Evolutionary conservation across 2,797 vertebrate species (phyloP).

Genomic region (Benthosema pterotum): DNA sequence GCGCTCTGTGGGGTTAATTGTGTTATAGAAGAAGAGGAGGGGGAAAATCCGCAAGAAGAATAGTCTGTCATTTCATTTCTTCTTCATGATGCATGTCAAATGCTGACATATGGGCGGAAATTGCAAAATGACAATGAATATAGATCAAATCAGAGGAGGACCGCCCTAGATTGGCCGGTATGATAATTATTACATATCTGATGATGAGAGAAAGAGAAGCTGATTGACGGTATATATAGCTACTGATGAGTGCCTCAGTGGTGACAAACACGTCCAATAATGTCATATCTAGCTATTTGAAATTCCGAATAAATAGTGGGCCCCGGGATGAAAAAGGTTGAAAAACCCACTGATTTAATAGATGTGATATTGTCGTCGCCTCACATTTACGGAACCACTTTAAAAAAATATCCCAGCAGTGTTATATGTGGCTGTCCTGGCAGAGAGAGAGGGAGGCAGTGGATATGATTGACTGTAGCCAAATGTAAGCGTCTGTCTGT

Average conservation of each 20-base stretch:
- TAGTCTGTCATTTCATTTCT: constrained; percentile 57
- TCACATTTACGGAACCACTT: constrained; percentile 40
- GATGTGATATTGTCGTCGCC: constrained; percentile 58
- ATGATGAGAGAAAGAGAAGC: constrained; percentile 67
- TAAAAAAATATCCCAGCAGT: constrained; percentile 44
- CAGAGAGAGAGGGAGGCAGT: constrained; percentile 52
- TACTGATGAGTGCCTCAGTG: no score
- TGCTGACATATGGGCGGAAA: constrained; percentile 82
- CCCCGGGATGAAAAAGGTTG: no score
- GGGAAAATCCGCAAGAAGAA: constrained; percentile 62
- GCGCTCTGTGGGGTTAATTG: constrained; percentile 67
- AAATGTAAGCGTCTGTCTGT: constrained; percentile 72
- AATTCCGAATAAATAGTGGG: no score
- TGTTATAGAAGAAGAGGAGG: constrained; percentile 51
- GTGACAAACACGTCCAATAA: constrained; percentile 52
- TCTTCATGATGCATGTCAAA: constrained; percentile 54
- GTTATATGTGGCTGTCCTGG: constrained; percentile 58
- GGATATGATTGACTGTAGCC: constrained; percentile 70
- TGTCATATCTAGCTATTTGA: no score
- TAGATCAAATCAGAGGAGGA: constrained; percentile 75
- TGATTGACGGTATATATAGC: no score
- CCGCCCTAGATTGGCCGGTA: constrained; percentile 62
- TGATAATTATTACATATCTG: constrained; percentile 62
- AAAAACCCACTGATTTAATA: constrained; percentile 42
- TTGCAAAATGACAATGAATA: constrained; percentile 88